These are phyloP conservation scores for Calidris pygmaea DNA, from an alignment of 2,113 vertebrate genomes.

Conservation along the genomic window DNA sequence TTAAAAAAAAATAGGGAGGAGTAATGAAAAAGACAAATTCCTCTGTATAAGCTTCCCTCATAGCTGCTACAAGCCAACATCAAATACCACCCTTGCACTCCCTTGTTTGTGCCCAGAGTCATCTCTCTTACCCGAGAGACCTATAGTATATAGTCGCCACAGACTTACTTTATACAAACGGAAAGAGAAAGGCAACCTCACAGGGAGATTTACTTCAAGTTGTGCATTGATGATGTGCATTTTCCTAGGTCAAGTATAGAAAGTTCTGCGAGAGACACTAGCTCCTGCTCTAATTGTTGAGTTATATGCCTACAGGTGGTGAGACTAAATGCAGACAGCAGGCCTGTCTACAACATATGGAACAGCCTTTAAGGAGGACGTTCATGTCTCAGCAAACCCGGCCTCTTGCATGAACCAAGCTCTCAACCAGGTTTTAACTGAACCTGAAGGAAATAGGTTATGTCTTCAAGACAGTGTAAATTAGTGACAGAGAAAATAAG, in stretches of 20 bases:
- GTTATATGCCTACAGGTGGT: not conserved
- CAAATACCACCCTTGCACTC: not conserved
- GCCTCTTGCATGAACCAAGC: not conserved
- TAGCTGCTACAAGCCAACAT: not conserved
- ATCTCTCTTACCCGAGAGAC: not conserved
- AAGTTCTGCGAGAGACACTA: not conserved
- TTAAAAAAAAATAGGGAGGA: not conserved
- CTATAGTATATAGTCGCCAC: not conserved
- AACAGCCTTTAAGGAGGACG: not conserved
- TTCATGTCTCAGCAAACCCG: not conserved
- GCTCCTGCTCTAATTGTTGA: not conserved
- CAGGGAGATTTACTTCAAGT: rapidly evolving
- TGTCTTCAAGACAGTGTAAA: not conserved
- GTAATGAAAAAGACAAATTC: not conserved
- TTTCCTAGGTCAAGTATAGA: not conserved
- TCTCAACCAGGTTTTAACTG: not conserved
- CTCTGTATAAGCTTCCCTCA: not conserved
- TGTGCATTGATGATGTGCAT: not conserved
- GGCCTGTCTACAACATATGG: not conserved
- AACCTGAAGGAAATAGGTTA: not conserved
- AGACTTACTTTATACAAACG: not conserved
- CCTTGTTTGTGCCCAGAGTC: not conserved
- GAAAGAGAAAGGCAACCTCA: not conserved
- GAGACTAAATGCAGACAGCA: not conserved
- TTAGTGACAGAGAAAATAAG: not conserved